Evolutionary conservation across 1,140 invertebrate species (phyloP).

Genomic region (Camponotus vicinus): DNA sequence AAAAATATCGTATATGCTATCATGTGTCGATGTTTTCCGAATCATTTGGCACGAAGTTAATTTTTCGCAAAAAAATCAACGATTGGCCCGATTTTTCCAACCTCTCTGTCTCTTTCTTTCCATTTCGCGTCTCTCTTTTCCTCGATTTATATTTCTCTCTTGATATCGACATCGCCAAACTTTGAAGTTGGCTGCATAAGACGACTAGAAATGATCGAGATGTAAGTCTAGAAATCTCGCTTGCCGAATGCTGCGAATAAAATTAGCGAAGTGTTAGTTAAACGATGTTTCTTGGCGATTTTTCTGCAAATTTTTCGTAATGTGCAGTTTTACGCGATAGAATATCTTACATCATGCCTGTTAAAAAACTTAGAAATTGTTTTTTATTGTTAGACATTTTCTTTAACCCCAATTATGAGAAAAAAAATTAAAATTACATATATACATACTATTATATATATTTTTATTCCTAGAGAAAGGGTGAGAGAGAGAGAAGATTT

Average conservation of each 20-base stretch:
- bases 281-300: neutral
- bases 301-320: neutral
- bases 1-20: neutral
- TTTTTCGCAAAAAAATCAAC: slow-evolving; percentile 37
- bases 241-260: neutral
- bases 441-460: neutral
- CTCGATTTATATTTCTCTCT: slow-evolving; percentile 6
- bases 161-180: slow-evolving; percentile 20
- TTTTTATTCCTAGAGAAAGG: neutral
- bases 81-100: slow-evolving; percentile 4
- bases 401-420: neutral
- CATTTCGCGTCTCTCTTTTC: neutral
- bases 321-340: slow-evolving; percentile 3
- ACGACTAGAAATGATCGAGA: neutral
- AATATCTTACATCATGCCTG: neutral
- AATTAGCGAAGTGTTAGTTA: slow-evolving; percentile 11
- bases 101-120: neutral
- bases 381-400: neutral
- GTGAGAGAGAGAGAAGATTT: no score
- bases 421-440: neutral
- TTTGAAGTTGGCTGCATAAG: slow-evolving; percentile 6
- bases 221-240: neutral
- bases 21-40: neutral
- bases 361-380: slow-evolving; percentile 15
- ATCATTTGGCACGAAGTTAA: neutral